Base-by-base conservation (phyloP, 2,888 invertebrate genomes). In the Peribatodes rhomboidaria region DNA sequence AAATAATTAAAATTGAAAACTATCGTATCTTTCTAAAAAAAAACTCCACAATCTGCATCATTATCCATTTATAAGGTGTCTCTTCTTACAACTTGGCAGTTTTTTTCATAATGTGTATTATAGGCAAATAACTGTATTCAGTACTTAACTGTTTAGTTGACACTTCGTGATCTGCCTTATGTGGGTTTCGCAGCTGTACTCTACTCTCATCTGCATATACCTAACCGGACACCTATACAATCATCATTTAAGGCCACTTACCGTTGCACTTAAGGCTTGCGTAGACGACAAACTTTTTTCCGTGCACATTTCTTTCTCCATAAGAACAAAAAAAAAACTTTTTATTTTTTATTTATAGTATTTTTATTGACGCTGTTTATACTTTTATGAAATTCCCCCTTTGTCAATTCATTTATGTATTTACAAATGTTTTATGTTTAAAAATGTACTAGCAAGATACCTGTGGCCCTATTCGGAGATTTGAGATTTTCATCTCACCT, bases 141-240 rank as follows among this genome's bases (percentile, higher is more conserved):
- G 16, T 16, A 33, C n/a, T n/a, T n/a, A n/a, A n/a, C 16, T 11
- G 59, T 59, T 52, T 22, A n/a, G 46, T 54, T 61, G 8, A 42
- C 49, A 61, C 54, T 20, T 60, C 9, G 37, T 22, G 13, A 11
- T 33, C 16, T 47, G 6, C 46, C 22, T 13, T 27, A 6, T 39
- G 37, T n/a, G 2, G 47, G 31, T 53, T 41, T 61, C 61, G 31
- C 54, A 41, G 47, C 61, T 54, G 54, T 31, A 37, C 16, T 14
- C 7, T 13, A 13, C 11, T 18, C 55, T 31, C 33, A 31, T 61
- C 41, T 61, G 61, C 55, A 61, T 55, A 47, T 39, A 13, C 53
- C 60, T 14, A 27, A 54, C 8, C 31, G 27, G 44, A 20, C 37
- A 11, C 9, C 9, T 27, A 8, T 20, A 8, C 35, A 8, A 8